Evolutionary conservation across 1,140 invertebrate genomes (phyloP).

Genomic region (Drosophila orena): DNA sequence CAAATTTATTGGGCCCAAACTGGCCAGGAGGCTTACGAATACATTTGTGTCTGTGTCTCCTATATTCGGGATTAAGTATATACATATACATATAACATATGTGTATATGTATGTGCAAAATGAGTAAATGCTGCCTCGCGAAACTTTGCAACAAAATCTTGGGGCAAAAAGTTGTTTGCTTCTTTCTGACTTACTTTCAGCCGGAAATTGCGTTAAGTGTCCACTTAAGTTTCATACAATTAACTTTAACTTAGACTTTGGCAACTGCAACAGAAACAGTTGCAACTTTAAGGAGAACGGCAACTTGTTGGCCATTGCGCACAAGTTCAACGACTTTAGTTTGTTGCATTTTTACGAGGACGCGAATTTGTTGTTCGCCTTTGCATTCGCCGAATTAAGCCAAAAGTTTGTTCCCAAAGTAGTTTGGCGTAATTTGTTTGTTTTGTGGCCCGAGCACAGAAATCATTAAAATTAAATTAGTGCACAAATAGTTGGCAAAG

Average conservation of each 20-base stretch:
- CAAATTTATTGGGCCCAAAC: constrained; percentile 40
- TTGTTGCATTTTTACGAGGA: constrained; percentile 43
- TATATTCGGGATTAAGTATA: not conserved
- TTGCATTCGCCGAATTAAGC: constrained; percentile 43
- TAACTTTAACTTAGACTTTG: constrained; percentile 71
- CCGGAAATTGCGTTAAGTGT: constrained; percentile 72
- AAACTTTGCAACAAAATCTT: constrained; percentile 57
- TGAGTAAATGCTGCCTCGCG: constrained; percentile 23
- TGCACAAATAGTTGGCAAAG: constrained; percentile 44
- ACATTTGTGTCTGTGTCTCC: not conserved
- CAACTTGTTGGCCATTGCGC: constrained; percentile 53
- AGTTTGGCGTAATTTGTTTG: constrained; percentile 53
- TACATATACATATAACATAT: no score
- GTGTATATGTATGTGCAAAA: constrained; percentile 19
- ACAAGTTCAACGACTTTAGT: constrained; percentile 54
- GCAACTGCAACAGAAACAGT: constrained; percentile 15
- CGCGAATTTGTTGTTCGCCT: constrained; percentile 17
- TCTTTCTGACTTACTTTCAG: constrained; percentile 50
- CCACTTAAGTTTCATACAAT: constrained; percentile 74
- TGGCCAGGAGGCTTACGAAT: constrained; percentile 7
- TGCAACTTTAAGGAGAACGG: constrained; percentile 35
- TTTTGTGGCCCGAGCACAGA: constrained; percentile 28
- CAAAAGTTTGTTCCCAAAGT: constrained; percentile 44
- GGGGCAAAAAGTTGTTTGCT: constrained; percentile 55
- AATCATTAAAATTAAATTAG: constrained; percentile 62